Evolutionary conservation across 2,797 vertebrate genomes (phyloP).

Genomic region (Eupleurogrammus muticus): DNA sequence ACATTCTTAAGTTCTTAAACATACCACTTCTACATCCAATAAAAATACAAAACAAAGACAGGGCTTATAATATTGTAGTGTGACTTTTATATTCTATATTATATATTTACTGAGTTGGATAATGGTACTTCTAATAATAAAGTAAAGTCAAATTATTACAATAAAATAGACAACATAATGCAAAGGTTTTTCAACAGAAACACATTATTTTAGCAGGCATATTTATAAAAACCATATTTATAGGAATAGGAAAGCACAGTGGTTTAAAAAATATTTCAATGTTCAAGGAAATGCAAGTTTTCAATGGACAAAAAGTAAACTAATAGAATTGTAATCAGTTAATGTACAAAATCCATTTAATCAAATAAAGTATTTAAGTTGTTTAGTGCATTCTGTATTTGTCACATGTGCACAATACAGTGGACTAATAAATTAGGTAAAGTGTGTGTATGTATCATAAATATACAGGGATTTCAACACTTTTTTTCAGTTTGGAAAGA

Average conservation of each 20-base stretch:
- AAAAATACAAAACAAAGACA: neutral
- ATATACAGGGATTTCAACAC: neutral
- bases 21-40: neutral
- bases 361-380: neutral
- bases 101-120: slow-evolving; percentile 7
- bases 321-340: neutral
- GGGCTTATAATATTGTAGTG: slow-evolving; percentile 13
- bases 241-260: neutral
- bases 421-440: slow-evolving; percentile 13
- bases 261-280: neutral
- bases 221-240: neutral
- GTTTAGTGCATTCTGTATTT: no score
- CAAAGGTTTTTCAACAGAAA: neutral
- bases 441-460: slow-evolving; percentile 9
- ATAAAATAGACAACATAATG: neutral
- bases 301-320: neutral
- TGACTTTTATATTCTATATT: no score
- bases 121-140: neutral
- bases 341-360: neutral
- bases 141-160: slow-evolving; percentile 2
- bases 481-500: neutral
- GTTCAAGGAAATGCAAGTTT: neutral
- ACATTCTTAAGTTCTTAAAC: neutral
- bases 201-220: neutral
- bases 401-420: slow-evolving; percentile 12